phyloP scores from a whole-genome alignment of 2,797 vertebrate species.

The Eptatretus atami region DNA sequence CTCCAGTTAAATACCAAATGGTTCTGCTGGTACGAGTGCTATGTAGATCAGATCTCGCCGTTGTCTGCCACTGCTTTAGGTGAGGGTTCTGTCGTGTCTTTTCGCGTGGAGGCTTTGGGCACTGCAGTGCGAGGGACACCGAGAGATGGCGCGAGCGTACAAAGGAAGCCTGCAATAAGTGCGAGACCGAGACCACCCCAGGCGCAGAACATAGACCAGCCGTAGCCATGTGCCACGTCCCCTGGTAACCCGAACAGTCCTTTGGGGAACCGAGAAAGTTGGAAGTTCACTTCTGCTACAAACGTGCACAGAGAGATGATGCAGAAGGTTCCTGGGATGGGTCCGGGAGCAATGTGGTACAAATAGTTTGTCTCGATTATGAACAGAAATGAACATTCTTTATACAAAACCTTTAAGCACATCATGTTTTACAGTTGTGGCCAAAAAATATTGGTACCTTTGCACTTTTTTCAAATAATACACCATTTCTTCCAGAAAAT shows the following conservation, averaged over 20 bases:
- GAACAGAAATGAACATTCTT: too few species aligned
- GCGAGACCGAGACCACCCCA: conserved; percentile 93
- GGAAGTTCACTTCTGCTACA: conserved; percentile 92
- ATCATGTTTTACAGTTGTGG: too few species aligned
- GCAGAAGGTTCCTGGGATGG: conserved; percentile 65
- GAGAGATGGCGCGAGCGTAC: conserved; percentile 84
- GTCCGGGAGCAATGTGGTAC: conserved; percentile 6
- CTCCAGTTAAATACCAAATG: too few species aligned
- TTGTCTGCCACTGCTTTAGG: background rate
- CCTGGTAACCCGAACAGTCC: conserved; percentile 73
- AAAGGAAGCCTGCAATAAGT: conserved; percentile 97
- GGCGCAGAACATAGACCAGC: conserved; percentile 98
- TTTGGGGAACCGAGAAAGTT: conserved; percentile 77
- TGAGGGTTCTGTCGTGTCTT: conserved; percentile 26
- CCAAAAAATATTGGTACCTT: too few species aligned
- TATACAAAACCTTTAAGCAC: too few species aligned
- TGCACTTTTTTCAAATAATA: too few species aligned
- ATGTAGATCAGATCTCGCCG: too few species aligned
- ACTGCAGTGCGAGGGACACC: conserved; percentile 73
- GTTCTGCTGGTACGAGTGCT: too few species aligned
- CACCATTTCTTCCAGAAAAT: too few species aligned
- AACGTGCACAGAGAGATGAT: conserved; percentile 98
- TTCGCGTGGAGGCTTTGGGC: conserved; percentile 74
- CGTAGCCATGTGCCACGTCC: conserved; percentile 89
- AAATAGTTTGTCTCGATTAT: too few species aligned